Evolutionary conservation across 35 echinoderm and acorn worm genomes (phyloP).

Genomic region (Ophioderma brevispina): DNA sequence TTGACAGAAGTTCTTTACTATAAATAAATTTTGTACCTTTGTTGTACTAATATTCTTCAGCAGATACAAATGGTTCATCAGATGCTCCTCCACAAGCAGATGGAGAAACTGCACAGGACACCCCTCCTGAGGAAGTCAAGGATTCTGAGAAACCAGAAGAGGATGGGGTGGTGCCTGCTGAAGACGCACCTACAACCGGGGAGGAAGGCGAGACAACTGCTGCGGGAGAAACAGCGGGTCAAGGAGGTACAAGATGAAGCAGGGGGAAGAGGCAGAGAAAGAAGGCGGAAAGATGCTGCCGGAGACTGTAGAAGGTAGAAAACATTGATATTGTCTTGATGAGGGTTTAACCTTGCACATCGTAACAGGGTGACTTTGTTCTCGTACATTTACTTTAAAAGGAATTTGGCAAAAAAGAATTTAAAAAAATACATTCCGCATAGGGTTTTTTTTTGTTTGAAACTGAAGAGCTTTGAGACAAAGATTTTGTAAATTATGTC

Average conservation of each 20-base stretch:
- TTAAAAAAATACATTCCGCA: background rate
- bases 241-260: conserved; percentile 11
- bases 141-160: background rate
- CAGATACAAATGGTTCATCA: background rate
- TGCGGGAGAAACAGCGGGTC: background rate
- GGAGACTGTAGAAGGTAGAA: background rate
- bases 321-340: background rate
- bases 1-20: too few species aligned
- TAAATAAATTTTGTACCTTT: too few species aligned
- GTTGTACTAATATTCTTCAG: too few species aligned
- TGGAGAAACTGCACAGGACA: background rate
- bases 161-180: background rate
- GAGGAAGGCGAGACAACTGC: conserved; percentile 9
- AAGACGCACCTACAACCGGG: background rate
- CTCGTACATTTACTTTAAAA: background rate
- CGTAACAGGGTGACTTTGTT: background rate
- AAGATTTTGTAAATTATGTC: too few species aligned
- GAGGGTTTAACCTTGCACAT: background rate
- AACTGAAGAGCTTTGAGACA: background rate
- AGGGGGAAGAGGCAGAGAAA: conserved; percentile 13
- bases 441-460: background rate
- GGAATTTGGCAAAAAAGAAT: background rate
- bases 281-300: conserved; percentile 23
- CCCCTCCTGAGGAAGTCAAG: background rate
- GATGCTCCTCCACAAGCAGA: background rate